Base-by-base conservation (phyloP, 2,888 invertebrate species). In the Sesia apiformis region DNA sequence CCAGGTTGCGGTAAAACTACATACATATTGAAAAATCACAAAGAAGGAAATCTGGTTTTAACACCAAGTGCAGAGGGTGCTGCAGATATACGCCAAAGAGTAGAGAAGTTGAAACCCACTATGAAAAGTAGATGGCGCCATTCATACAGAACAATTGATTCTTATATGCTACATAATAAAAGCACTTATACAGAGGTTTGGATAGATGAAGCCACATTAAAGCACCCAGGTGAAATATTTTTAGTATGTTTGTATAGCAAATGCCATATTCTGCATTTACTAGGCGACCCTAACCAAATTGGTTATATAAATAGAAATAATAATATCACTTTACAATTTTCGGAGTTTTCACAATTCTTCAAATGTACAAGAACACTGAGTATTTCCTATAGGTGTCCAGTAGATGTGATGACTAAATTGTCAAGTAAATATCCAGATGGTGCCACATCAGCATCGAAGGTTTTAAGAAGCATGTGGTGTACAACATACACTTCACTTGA, bases 1-100 rank as follows among this genome's bases (percentile, higher is more conserved):
- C 57, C 57, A 1, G 57, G 57, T 4, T 57, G 57, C 43, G 57
- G 57, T 0, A 57, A 57, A 38, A 57, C 57, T 3, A 55, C 53
- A 5, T 53, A 43, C 38, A 57, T 57, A 8, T 49, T 57, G 38
- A 40, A 53, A 5, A 52, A 55, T 6, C 57, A 57, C 39, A 23
- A 7, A 4, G 7, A 0, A 3, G 46, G 55, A 5, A 55, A 51
- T 53, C 7, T 57, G 8, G 57, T 57, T 42, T 49, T 57, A 4
- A 57, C 57, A 3, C 53, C 57, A 4, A 49, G 57, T 3, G 40
- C 55, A 43, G 57, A 57, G n/a, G 57, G 53, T 23, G 57, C 57
- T 38, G 53, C n/a, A n/a, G 57, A 57, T 4, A 53, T 57, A 3
- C 53, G 57, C 5, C n/a, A 42, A 5, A 55, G 57, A 5, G 53